Base-by-base conservation (phyloP, 2,888 invertebrate genomes). In the Phasia obesa region DNA sequence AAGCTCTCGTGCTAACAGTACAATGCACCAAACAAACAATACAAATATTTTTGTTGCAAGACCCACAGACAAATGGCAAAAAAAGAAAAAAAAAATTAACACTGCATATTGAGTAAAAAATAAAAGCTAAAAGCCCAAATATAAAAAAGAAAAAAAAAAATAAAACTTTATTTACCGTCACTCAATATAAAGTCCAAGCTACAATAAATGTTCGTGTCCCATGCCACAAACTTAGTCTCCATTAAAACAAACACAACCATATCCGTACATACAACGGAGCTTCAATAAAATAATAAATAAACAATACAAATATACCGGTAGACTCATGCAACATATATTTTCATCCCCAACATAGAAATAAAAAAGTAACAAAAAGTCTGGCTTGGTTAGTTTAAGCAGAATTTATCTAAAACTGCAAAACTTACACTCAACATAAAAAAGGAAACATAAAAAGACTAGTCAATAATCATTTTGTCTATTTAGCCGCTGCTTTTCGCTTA, bases 11-110 rank as follows among this genome's bases (percentile, higher is more conserved):
- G 64, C 47, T 44, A 55, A 57, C 55, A 57, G 74, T 74, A 47
- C 75, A 62, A 79, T 79, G 75, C 79, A 79, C 71, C 60, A 79
- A 65, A 71, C 42, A 75, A 71, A 75, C 49, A 79, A 60, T 71
- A 65, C 44, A 55, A 25, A 49, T 17, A 70, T 75, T 65, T 71
- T 65, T 65, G 78, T 75, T 78, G 75, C 78, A 83, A 79, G 78
- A 75, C 59, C 75, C 17, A 65, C 42, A 75, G 47, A 55, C 55
- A 67, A 57, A 69, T 65, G 15, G 13, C 53, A 13, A 62, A 49
- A 59, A 25, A 70, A 9, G 1, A 53, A 25, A 5, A 17, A 53
- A 2, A 27, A 19, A 27, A 53, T 17, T 55, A 35, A 65, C 13
- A 55, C 23, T 55, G 15, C 44, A 62, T 51, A 74, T 55, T 27